Conservation (phyloP, 1,140 invertebrate genomes). For the Drosophila sp. region DNA sequence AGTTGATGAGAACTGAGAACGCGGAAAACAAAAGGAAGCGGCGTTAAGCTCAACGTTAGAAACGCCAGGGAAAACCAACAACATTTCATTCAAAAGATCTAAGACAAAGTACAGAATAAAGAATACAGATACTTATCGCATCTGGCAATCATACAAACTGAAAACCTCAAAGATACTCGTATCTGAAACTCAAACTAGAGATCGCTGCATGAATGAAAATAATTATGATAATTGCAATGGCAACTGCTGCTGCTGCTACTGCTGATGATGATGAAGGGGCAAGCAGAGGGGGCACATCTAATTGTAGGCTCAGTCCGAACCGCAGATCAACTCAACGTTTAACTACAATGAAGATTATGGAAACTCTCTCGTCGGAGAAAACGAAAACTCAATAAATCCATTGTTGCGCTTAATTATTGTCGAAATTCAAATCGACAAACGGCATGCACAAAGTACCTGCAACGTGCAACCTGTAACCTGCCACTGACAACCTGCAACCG, state of each 20-base stretch:
- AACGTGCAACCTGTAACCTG: background rate
- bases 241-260: slow-evolving; percentile 43
- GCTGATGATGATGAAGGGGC: slow-evolving; percentile 17
- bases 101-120: slow-evolving; percentile 16
- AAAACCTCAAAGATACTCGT: slow-evolving; percentile 23
- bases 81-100: slow-evolving; percentile 33
- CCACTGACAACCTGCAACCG: background rate
- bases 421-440: slow-evolving; percentile 76
- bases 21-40: slow-evolving; percentile 57
- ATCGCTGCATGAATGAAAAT: slow-evolving; percentile 79
- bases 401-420: slow-evolving; percentile 82
- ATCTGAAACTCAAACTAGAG: slow-evolving; percentile 35
- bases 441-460: slow-evolving; percentile 51
- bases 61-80: slow-evolving; percentile 43
- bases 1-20: too few relatives aligned
- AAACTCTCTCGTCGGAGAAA: slow-evolving; percentile 40
- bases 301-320: slow-evolving; percentile 71
- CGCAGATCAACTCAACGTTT: slow-evolving; percentile 55
- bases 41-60: slow-evolving; percentile 45
- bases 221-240: slow-evolving; percentile 82
- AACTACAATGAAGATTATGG: slow-evolving; percentile 33
- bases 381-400: slow-evolving; percentile 78
- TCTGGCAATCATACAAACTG: slow-evolving; percentile 34
- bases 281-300: slow-evolving; percentile 50
- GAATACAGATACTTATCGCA: slow-evolving; percentile 55